Conservation (phyloP, 64 coral and sea anemone genomes). For the Porites australiensis region DNA sequence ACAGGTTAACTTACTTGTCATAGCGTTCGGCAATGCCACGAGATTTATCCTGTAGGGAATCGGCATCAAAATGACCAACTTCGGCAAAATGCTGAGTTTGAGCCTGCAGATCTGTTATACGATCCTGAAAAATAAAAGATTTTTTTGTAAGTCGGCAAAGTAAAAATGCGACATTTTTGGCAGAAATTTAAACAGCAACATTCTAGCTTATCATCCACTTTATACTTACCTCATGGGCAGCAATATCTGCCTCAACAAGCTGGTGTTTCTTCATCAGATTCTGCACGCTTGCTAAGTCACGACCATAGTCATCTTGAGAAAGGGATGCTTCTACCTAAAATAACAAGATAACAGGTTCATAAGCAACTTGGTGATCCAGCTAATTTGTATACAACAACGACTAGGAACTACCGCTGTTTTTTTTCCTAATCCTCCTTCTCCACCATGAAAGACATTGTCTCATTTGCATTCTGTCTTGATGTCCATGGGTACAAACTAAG, state of each 20-base stretch:
- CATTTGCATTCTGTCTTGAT: too few relatives aligned
- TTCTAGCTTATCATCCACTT: too few relatives aligned
- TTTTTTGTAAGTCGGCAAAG: too few relatives aligned
- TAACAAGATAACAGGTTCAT: background rate
- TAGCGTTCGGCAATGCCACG: conserved; percentile 91
- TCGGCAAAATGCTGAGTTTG: conserved; percentile 99
- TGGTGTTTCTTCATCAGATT: conserved; percentile 99
- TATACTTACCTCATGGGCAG: conserved; percentile 86
- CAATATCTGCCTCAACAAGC: conserved; percentile 93
- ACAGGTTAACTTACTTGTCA: conserved; percentile 80
- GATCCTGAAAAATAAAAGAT: conserved; percentile 57
- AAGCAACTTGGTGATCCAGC: background rate
- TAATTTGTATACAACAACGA: too few relatives aligned
- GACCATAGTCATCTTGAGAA: conserved; percentile 96
- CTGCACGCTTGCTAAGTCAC: conserved; percentile 96
- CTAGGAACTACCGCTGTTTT: too few relatives aligned
- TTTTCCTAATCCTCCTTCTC: too few relatives aligned
- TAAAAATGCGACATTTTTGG: too few relatives aligned
- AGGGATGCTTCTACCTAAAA: conserved; percentile 86
- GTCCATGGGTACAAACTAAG: too few relatives aligned
- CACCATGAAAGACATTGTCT: too few relatives aligned
- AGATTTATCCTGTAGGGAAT: conserved; percentile 91
- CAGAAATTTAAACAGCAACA: too few relatives aligned
- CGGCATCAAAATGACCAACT: conserved; percentile 94
- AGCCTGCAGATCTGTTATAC: conserved; percentile 88